Conservation (phyloP, 37 sponge, comb jelly and placozoan species). For the Oopsacas minuta region DNA sequence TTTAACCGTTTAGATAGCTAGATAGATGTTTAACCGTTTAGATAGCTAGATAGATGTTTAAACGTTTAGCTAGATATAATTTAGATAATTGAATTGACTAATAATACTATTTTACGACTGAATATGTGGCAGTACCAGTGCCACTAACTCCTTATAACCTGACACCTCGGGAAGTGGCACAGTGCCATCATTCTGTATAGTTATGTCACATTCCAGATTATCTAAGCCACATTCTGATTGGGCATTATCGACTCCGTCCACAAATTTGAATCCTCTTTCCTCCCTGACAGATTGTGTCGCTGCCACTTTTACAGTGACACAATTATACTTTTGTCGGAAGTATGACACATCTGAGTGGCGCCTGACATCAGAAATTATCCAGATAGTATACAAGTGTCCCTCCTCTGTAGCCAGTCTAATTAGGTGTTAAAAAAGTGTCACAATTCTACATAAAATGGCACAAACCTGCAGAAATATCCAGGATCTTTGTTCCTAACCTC, state of each 20-base stretch:
- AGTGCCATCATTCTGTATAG: constrained; percentile 42
- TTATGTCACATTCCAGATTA: constrained; percentile 37
- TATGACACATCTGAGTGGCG: constrained; percentile 62
- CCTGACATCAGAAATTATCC: constrained; percentile 75
- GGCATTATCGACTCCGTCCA: constrained; percentile 64
- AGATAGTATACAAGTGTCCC: constrained; percentile 29
- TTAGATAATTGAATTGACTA: too few relatives aligned
- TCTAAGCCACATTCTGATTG: constrained; percentile 86
- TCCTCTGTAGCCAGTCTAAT: constrained; percentile 42
- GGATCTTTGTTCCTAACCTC: constrained; percentile 35
- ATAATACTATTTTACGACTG: neutral
- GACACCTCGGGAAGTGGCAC: constrained; percentile 19
- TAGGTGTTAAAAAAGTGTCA: neutral
- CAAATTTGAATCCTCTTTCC: constrained; percentile 65
- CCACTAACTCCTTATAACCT: neutral
- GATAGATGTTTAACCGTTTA: neutral
- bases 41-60: neutral
- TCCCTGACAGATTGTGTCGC: constrained; percentile 45
- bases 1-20: neutral
- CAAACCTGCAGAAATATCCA: constrained; percentile 59
- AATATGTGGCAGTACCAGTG: neutral
- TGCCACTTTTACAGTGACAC: constrained; percentile 38
- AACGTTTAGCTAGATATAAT: neutral
- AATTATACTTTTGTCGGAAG: constrained; percentile 35
- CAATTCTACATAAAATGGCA: neutral